Evolutionary conservation across 1,140 invertebrate species (phyloP), one percentile per base, ranked within the genome.

Genomic region (Trypoxylus dichotomus): DNA sequence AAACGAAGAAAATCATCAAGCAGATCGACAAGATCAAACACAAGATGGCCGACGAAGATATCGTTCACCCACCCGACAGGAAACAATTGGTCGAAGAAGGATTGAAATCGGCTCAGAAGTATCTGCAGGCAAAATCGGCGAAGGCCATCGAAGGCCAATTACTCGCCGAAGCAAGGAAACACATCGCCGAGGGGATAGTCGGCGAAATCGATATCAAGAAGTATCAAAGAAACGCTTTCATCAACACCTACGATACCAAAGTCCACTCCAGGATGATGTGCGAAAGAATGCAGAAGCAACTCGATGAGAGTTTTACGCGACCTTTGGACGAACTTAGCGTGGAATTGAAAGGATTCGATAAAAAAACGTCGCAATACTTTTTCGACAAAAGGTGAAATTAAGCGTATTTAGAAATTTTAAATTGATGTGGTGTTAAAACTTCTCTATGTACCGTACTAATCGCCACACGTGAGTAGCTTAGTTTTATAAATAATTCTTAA

Each of bases 101-200:
- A 0, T 84, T 91, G 25, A 88, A 86, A 80, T 89, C 85, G 82
- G 88, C 87, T 80, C 88, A 81, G 82, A 85, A 86, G 82, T 87
- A 85, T 79, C 85, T 94, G 25, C 88, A 89, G 78, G 93, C 92
- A 60, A 93, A 92, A 87, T 94, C 93, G 2, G 93, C 93, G 10
- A 91, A 89, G 82, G 89, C 89, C 32, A 94, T 94, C 80, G 92
- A 91, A 82, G 89, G 90, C 80, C 90, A 91, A 6, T 83, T 94
- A 15, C 83, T 92, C 42, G 85, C 88, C 6, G 89, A 91, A 79
- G 91, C 89, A 76, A 86, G 89, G 79, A 88, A 87, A 79, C 91
- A 91, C 83, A 90, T 91, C 47, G 85, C 89, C 0, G 83, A 85
- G 13, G 85, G 88, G 13, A 79, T 84, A 5, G 19, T 74, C 15